Evolutionary conservation across 2,888 invertebrate genomes (phyloP), one percentile per base, ranked within the genome.

Genomic region (Gymnosoma rotundatum): DNA sequence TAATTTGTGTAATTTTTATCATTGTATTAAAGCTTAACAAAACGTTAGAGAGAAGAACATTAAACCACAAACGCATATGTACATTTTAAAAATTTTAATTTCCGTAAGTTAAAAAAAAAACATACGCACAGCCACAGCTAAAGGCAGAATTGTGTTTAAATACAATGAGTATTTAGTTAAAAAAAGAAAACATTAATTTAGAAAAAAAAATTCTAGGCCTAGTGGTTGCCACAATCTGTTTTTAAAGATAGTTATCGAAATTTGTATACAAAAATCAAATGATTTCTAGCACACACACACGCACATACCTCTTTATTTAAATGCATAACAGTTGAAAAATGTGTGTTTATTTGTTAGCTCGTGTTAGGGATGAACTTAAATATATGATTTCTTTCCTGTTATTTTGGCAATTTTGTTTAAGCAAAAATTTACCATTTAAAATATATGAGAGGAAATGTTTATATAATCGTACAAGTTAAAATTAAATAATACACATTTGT

Each of bases 71-170:
- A 64, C 72, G 42, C 75, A 78, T 75, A 81, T 78, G 74, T 48
- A 81, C 75, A 84, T 81, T 81, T 74, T 81, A 81, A 78, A 81
- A 78, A 74, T 81, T 81, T 84, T 64, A 84, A 84, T 84, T 84
- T 84, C 84, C 81, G 84, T 70, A 81, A 61, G 56, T 73, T 60
- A 66, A 66, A 64, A n/a, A 21, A 70, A 7, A 16, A n/a, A 42
- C 7, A 52, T 12, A 36, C 16, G 38, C 54, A 56, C n/a, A 42
- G n/a, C 2, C 18, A 36, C 21, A 21, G 14, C 56, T 25, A 52
- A 36, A 58, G 18, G 10, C 42, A 74, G 20, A 50, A 69, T 32
- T 12, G 42, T 66, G 20, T 21, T 60, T 20, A 45, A 42, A 61
- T 32, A 60, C 58, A 69, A 20, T 32, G 16, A 36, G 32, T 12